These are phyloP conservation scores for Sphenopsis melanotis DNA, from an alignment of 2,797 vertebrate species.

Conservation along the genomic window DNA sequence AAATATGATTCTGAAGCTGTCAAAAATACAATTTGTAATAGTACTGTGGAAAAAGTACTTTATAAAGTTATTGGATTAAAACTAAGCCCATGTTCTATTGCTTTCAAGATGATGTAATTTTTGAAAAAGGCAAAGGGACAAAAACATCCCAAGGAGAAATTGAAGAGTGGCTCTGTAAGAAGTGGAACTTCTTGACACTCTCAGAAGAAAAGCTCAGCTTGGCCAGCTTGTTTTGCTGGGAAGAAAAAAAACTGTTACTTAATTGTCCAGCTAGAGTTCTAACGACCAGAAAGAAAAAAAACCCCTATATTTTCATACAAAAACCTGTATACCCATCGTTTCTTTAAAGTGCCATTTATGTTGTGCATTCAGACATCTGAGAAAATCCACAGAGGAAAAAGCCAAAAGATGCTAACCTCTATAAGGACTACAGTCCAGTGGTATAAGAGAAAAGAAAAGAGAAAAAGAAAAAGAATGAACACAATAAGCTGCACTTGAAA, in stretches of 20 bases:
- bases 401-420: background rate
- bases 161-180: background rate
- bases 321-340: background rate
- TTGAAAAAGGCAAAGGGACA: background rate
- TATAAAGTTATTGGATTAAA: background rate
- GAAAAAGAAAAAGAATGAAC: background rate
- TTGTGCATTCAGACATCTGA: background rate
- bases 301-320: background rate
- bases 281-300: background rate
- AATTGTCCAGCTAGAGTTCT: background rate
- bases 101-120: background rate
- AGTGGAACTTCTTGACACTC: background rate
- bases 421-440: too few species aligned
- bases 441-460: background rate
- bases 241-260: background rate
- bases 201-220: background rate
- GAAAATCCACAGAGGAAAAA: background rate
- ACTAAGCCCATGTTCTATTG: background rate
- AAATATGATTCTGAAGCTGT: constrained; percentile 17
- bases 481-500: background rate
- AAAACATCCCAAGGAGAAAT: background rate
- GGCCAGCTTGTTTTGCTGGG: background rate
- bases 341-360: background rate
- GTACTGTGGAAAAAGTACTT: background rate
- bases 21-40: constrained; percentile 19